Percentiles rank a stretch among this genome's conserved stretches.
Evolutionary conservation across 92 coral and sea anemone genomes (phyloP).

Genomic region (Zoanthus sansibaricus): DNA sequence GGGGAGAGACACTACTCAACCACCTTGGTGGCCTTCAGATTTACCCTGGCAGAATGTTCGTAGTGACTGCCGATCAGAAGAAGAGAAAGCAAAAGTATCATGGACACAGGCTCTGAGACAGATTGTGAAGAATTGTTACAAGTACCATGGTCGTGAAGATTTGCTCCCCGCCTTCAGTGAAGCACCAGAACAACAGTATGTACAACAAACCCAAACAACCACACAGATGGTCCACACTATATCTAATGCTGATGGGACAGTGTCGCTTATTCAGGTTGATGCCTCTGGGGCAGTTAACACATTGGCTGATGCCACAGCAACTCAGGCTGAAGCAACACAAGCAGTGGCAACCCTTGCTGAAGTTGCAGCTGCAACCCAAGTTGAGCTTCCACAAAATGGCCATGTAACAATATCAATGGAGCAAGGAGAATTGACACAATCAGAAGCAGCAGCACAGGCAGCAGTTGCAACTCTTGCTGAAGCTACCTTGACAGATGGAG

Average conservation of each 20-base stretch:
- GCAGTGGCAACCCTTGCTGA: constrained; percentile 99
- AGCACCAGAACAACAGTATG: constrained; percentile 61
- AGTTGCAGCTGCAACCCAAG: constrained; percentile 96
- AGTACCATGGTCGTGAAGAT: constrained; percentile 96
- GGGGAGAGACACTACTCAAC: constrained; percentile 97
- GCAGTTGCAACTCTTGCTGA: constrained; percentile 99
- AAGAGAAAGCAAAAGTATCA: constrained; percentile 95
- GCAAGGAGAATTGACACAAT: constrained; percentile 89
- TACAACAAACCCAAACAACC: constrained; percentile 80
- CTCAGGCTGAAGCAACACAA: constrained; percentile 97
- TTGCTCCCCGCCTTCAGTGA: constrained; percentile 93
- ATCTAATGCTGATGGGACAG: constrained; percentile 98
- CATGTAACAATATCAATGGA: constrained; percentile 79
- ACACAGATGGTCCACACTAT: constrained; percentile 98
- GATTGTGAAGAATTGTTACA: constrained; percentile 99
- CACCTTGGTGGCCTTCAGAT: constrained; percentile 99
- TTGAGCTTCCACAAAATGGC: constrained; percentile 79
- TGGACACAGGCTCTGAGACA: constrained; percentile 98
- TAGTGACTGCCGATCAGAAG: constrained; percentile 95
- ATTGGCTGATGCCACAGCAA: constrained; percentile 87
- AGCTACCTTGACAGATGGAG: constrained; percentile 98
- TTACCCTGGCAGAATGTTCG: constrained; percentile 99
- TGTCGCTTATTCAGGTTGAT: constrained; percentile 97
- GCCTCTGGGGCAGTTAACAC: constrained; percentile 99
- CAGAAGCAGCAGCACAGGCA: constrained; percentile 98